Conservation (phyloP, 2,888 invertebrate genomes). For the Leptopilina drosophilae region DNA sequence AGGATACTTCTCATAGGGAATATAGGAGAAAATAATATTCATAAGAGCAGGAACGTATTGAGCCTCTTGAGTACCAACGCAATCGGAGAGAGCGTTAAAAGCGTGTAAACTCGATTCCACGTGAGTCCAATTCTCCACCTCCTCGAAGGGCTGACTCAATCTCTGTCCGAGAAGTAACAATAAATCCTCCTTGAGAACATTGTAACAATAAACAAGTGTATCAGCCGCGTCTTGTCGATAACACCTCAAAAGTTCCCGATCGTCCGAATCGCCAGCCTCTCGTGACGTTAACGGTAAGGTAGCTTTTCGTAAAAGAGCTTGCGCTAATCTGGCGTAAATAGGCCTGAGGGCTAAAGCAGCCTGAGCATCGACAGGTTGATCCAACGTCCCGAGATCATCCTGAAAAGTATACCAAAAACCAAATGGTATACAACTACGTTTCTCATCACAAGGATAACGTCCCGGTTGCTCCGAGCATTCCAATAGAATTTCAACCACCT, state of each 20-base stretch:
- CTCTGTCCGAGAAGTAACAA: constrained; percentile 84
- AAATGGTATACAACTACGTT: constrained; percentile 89
- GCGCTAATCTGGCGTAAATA: constrained; percentile 87
- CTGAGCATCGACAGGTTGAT: constrained; percentile 65
- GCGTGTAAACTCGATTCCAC: constrained; percentile 79
- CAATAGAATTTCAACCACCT: constrained; percentile 85
- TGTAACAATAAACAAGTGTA: constrained; percentile 92
- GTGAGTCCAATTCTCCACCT: constrained; percentile 79
- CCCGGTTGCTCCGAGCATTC: constrained; percentile 90
- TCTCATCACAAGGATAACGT: constrained; percentile 92
- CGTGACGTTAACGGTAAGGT: constrained; percentile 81
- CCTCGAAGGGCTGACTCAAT: constrained; percentile 79
- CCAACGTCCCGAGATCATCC: constrained; percentile 78
- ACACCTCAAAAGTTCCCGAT: constrained; percentile 87
- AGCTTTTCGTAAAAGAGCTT: constrained; percentile 88
- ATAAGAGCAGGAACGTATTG: constrained; percentile 78
- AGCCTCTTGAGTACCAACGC: constrained; percentile 74
- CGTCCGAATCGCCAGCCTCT: constrained; percentile 81
- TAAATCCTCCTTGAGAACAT: constrained; percentile 86
- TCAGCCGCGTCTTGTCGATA: constrained; percentile 87
- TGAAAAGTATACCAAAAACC: constrained; percentile 96
- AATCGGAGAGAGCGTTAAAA: constrained; percentile 79
- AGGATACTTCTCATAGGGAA: constrained; percentile 72
- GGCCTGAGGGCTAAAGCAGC: constrained; percentile 80
- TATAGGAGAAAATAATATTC: constrained; percentile 69